phyloP scores from a whole-genome alignment of 2,113 vertebrate genomes.

The Cricetomys ansorgei region DNA sequence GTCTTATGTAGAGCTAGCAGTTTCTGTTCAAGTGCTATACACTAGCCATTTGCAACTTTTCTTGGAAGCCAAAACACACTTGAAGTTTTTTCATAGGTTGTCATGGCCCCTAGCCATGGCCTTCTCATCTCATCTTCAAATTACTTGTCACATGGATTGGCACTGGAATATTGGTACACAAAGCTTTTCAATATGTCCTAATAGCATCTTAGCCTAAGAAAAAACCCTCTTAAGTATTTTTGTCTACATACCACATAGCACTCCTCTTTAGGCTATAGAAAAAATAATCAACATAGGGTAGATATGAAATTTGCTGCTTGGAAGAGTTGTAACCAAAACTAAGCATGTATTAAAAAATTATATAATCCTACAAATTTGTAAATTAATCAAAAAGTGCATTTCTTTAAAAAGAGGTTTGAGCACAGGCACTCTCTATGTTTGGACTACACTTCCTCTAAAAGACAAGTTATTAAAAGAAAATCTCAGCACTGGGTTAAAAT shows the following conservation, averaged over 20 bases:
- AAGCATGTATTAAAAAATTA: neutral
- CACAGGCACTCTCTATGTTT: neutral
- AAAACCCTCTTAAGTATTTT: neutral
- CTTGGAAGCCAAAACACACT: neutral
- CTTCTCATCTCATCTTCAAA: no score
- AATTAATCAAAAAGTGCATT: neutral
- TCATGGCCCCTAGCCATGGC: neutral
- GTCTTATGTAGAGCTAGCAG: no score
- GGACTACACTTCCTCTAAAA: no score
- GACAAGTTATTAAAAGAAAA: neutral
- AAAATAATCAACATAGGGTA: neutral
- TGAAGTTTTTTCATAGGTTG: neutral
- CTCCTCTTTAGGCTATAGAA: neutral
- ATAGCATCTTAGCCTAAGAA: neutral
- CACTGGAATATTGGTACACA: neutral
- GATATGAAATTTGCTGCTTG: neutral
- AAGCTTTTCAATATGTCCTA: no score
- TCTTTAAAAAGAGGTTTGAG: neutral
- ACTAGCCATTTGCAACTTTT: no score
- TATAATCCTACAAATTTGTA: no score
- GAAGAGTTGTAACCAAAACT: neutral
- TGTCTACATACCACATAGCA: neutral
- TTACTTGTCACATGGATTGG: neutral
- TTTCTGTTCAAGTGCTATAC: neutral
- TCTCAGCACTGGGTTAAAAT: neutral